Evolutionary conservation across 2,888 invertebrate genomes (phyloP).

Genomic region (Deilephila porcellus): DNA sequence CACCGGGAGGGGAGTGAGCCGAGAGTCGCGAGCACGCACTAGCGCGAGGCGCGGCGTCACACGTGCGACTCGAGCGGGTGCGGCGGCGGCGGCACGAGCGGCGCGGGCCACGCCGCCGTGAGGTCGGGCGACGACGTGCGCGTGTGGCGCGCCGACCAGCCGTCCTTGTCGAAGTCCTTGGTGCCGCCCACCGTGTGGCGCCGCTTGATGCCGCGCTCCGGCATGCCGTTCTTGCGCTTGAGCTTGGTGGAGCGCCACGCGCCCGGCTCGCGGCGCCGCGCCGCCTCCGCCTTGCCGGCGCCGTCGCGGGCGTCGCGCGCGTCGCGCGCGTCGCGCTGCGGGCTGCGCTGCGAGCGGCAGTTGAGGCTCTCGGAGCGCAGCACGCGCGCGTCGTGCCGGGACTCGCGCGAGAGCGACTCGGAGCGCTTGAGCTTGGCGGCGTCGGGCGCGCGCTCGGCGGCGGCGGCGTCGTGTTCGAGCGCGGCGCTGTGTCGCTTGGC

Average conservation of each 20-base stretch:
- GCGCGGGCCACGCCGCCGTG: slow-evolving; percentile 68
- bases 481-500: slow-evolving; percentile 61
- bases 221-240: slow-evolving; percentile 91
- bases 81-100: slow-evolving; percentile 65
- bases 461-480: slow-evolving; percentile 47
- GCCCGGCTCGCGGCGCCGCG: slow-evolving; percentile 86
- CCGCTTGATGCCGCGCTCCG: slow-evolving; percentile 93
- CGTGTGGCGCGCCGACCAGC: slow-evolving; percentile 85
- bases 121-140: slow-evolving; percentile 86
- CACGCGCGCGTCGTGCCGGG: slow-evolving; percentile 79
- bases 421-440: slow-evolving; percentile 80
- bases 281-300: slow-evolving; percentile 87
- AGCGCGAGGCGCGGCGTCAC: slow-evolving; percentile 41
- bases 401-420: slow-evolving; percentile 86
- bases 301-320: slow-evolving; percentile 43
- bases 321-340: slow-evolving; percentile 46
- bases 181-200: slow-evolving; percentile 97
- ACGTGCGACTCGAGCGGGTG: slow-evolving; percentile 64
- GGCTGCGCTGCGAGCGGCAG: slow-evolving; percentile 65
- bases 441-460: slow-evolving; percentile 45
- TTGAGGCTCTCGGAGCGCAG: slow-evolving; percentile 87
- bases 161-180: slow-evolving; percentile 90
- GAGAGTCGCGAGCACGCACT: slow-evolving; percentile 15
- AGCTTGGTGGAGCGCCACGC: slow-evolving; percentile 86
- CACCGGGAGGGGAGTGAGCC: slow-evolving; percentile 7